These are phyloP conservation scores for Papilio gigon DNA, from an alignment of 2,888 invertebrate genomes.

Conservation along the genomic window DNA sequence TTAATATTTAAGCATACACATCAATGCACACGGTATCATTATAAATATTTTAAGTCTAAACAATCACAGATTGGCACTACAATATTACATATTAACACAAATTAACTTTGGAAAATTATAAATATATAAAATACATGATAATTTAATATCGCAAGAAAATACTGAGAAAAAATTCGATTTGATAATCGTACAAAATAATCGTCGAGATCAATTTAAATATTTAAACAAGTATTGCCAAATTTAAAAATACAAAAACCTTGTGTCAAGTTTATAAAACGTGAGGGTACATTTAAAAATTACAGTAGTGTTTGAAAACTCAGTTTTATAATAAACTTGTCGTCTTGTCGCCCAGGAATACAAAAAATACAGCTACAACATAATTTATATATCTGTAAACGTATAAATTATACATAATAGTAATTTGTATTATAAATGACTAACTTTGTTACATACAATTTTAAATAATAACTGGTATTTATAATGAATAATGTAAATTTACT, in stretches of 20 bases:
- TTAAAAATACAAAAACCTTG: too few relatives aligned
- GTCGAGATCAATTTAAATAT: not conserved
- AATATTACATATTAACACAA: constrained; percentile 46
- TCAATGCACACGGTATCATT: constrained; percentile 46
- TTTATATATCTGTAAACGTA: too few relatives aligned
- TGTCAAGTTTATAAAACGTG: too few relatives aligned
- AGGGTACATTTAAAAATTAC: too few relatives aligned
- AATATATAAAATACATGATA: too few relatives aligned
- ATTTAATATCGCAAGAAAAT: constrained; percentile 19
- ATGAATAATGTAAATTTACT: not conserved
- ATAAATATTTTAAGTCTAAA: constrained; percentile 46
- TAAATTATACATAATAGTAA: not conserved
- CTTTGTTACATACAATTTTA: not conserved
- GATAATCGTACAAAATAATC: not conserved
- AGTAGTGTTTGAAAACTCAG: too few relatives aligned
- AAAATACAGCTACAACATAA: too few relatives aligned
- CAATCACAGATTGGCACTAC: constrained; percentile 64
- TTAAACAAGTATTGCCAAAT: constrained; percentile 3
- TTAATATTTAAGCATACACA: constrained; percentile 40
- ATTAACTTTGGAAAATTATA: constrained; percentile 26
- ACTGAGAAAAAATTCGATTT: not conserved
- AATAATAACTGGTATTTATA: constrained; percentile 3
- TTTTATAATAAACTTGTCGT: too few relatives aligned
- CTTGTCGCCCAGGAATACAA: too few relatives aligned
- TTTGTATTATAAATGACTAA: not conserved